Base-by-base conservation (phyloP, 2,113 vertebrate genomes). In the Oryzias melastigma region DNA sequence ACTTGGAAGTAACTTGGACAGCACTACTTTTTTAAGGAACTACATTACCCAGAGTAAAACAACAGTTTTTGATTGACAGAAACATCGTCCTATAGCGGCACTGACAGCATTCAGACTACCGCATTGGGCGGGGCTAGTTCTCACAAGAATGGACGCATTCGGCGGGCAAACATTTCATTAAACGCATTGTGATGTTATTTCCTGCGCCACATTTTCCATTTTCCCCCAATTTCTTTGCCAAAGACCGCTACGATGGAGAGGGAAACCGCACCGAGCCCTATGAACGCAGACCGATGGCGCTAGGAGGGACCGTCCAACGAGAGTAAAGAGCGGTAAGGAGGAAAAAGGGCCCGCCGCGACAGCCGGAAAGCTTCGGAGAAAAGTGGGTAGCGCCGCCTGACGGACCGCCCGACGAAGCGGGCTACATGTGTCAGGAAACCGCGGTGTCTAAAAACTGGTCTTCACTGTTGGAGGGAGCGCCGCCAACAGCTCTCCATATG, bases 311-410 rank as follows among this genome's bases (percentile, higher is more conserved):
- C 44, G 77, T 83, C 82, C 87, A 73, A 82, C 88, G 75, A 84
- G 65, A 88, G 85, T 84, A 83, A 72, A 73, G 84, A 82, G 85
- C 88, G 72, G 81, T 82, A 83, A 89, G 68, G 76, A 61, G 52
- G 86, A 88, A 90, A 84, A 90, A 90, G 90, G 91, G 89, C 91
- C 90, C 86, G 65, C 73, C 64, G 73, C 64, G 42, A 54, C 20
- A 66, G 78, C 71, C 25, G 50, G 42, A 83, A 82, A 93, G 89
- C 90, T 91, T 60, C 88, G 91, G 91, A 29, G 57, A 89, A 92
- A 92, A 92, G 84, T 90, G 83, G 83, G 88, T 88, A 93, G 92
- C 92, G 92, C 92, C 92, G 92, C 92, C 92, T 91, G 89, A 93
- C 91, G 92, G 85, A 90, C 91, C 89, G 91, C 87, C 89, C 52